A percentile compares a stretch with the other conserved stretches of the same genome.
Conservation (phyloP, 2,113 vertebrate species). For the Ammodytes dubius region DNA sequence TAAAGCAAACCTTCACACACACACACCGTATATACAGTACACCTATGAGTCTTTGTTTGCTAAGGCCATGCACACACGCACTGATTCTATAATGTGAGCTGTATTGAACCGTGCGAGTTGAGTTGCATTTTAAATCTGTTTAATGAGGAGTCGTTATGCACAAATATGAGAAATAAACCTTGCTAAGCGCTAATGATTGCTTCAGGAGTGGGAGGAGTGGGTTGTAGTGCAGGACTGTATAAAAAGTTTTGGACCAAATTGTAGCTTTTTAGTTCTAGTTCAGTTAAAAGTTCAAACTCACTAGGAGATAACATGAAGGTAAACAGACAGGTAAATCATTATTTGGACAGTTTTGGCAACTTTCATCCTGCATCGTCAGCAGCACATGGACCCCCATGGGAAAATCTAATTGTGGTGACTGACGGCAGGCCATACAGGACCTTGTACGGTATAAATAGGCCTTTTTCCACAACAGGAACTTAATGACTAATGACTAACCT, state of each 20-base stretch:
- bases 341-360: neutral
- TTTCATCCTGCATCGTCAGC: too few relatives aligned
- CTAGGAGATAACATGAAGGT: neutral
- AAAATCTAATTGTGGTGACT: too few relatives aligned
- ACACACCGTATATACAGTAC: neutral
- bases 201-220: too few relatives aligned
- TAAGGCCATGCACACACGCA: neutral
- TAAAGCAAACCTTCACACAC: slow-evolving; percentile 21
- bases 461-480: too few relatives aligned
- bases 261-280: neutral
- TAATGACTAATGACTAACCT: neutral
- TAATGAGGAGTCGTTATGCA: too few relatives aligned
- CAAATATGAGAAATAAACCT: neutral
- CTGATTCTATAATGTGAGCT: neutral
- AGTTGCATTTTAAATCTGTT: neutral
- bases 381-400: too few relatives aligned
- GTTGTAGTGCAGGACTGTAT: neutral
- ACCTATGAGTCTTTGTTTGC: slow-evolving; percentile 1
- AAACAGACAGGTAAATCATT: neutral
- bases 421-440: too few relatives aligned
- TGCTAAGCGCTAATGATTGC: too few relatives aligned
- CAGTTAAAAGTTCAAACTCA: neutral
- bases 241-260: neutral
- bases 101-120: neutral
- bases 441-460: too few relatives aligned